These are phyloP conservation scores for Rhipidura dahli DNA, from an alignment of 2,113 vertebrate species.

Conservation along the genomic window DNA sequence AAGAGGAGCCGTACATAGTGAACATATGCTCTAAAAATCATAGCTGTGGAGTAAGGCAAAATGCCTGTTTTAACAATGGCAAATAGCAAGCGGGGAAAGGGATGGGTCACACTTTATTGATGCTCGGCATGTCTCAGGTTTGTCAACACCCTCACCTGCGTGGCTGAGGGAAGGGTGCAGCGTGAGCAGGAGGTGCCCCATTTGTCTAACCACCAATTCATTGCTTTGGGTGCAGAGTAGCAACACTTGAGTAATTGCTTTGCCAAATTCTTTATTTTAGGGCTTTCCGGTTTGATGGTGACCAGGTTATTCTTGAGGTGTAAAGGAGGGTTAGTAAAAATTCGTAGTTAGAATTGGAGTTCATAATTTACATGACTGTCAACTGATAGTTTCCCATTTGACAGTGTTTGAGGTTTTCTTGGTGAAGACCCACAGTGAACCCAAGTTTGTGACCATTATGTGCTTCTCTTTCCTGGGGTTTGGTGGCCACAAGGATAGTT, in stretches of 20 bases:
- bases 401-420: not conserved
- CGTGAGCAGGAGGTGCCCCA: rapidly evolving
- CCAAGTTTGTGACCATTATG: not conserved
- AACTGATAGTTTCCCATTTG: not conserved
- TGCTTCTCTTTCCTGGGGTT: not conserved
- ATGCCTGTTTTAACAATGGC: constrained; percentile 6
- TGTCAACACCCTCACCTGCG: not conserved
- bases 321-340: not conserved
- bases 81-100: constrained; percentile 7
- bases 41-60: constrained; percentile 12
- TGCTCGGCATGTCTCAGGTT: not conserved
- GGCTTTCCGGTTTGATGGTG: not conserved
- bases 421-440: not conserved
- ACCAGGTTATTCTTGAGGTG: not conserved
- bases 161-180: not conserved
- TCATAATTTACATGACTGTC: not conserved
- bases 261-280: not conserved
- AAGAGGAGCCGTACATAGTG: not conserved
- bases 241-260: not conserved
- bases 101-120: constrained; percentile 22
- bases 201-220: not conserved
- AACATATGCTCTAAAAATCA: not conserved
- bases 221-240: not conserved
- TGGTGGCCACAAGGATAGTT: not conserved
- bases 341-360: not conserved